These are phyloP conservation scores for Psilopsiagon aymara DNA, from an alignment of 2,113 vertebrate species.

Conservation along the genomic window DNA sequence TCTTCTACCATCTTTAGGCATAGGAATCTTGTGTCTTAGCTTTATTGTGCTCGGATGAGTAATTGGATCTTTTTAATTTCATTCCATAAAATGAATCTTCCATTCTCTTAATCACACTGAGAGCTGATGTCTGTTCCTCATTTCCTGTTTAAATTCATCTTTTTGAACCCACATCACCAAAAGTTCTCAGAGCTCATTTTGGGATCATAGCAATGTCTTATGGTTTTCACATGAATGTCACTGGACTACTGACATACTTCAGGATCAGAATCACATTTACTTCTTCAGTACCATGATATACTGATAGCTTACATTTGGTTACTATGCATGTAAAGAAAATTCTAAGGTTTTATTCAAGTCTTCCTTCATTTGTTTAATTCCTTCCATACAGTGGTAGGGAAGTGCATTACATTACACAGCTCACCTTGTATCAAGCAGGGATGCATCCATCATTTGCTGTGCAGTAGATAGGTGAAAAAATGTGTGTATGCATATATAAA, in stretches of 20 bases:
- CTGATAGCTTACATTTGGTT: neutral
- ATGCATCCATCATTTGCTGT: neutral
- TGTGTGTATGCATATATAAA: neutral
- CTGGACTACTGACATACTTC: neutral
- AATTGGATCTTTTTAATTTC: neutral
- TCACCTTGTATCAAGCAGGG: neutral
- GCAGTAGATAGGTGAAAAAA: neutral
- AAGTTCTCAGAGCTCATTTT: neutral
- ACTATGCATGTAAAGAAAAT: neutral
- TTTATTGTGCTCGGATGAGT: neutral
- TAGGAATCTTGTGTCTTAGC: neutral
- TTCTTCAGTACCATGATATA: neutral
- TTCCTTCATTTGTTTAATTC: neutral
- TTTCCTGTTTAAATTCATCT: neutral
- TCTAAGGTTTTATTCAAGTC: neutral
- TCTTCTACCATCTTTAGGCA: neutral
- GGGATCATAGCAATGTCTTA: neutral
- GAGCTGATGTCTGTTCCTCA: neutral
- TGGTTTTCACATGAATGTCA: neutral
- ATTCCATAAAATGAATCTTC: neutral
- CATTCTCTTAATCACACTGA: neutral
- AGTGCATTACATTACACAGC: neutral
- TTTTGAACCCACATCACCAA: neutral
- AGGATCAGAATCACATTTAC: neutral
- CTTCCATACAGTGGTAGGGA: neutral